phyloP scores from a whole-genome alignment of 2,113 vertebrate species.

The Rhombomys opimus region DNA sequence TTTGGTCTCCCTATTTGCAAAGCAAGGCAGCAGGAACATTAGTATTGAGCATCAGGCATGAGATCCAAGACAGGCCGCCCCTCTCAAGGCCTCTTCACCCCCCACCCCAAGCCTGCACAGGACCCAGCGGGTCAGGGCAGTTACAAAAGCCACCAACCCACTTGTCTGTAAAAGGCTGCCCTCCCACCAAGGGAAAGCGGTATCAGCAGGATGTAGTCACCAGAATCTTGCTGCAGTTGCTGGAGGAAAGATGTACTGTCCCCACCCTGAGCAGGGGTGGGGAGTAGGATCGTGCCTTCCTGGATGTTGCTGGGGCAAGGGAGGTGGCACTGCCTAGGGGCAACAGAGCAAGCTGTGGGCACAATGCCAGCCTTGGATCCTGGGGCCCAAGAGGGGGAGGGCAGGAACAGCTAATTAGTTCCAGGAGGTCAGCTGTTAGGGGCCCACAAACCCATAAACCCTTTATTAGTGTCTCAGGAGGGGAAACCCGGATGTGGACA shows the following conservation, averaged over 20 bases:
- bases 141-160: background rate
- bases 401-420: constrained; percentile 83
- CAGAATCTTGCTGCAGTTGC: background rate
- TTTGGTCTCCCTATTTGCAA: background rate
- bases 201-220: accelerated
- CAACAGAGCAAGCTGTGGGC: constrained; percentile 35
- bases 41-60: background rate
- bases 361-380: background rate
- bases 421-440: constrained; percentile 86
- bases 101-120: background rate
- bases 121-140: background rate
- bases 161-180: background rate
- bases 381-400: background rate
- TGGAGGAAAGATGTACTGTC: background rate
- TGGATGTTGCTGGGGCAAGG: background rate
- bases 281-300: background rate
- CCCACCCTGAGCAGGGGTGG: background rate
- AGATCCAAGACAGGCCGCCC: background rate
- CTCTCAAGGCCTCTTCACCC: background rate
- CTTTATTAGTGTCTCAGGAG: constrained; percentile 85
- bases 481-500: constrained; percentile 87
- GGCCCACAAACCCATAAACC: constrained; percentile 84
- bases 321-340: background rate
- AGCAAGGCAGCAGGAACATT: too few species aligned
- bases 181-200: too few species aligned